Evolutionary conservation across 92 coral and sea anemone genomes (phyloP).

Genomic region (Blastomussa wellsi): DNA sequence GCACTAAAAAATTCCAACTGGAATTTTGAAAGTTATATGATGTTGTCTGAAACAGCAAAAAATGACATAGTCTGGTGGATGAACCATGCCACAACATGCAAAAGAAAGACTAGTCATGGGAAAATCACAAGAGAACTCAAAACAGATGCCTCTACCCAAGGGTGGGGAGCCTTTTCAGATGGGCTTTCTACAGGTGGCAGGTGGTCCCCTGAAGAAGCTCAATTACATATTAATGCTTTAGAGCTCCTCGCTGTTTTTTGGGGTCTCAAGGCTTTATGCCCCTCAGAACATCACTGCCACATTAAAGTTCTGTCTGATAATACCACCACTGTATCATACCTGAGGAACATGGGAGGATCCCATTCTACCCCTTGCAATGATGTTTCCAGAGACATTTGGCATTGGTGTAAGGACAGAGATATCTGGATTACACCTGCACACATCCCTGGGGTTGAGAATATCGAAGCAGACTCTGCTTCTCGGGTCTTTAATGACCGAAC

Average conservation of each 20-base stretch:
- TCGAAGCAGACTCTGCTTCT: slow-evolving; percentile 51
- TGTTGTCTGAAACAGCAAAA: slow-evolving; percentile 22
- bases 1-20: slow-evolving; percentile 31
- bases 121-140: slow-evolving; percentile 22
- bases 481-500: slow-evolving; percentile 38
- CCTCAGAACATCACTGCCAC: slow-evolving; percentile 27
- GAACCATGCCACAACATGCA: slow-evolving; percentile 15
- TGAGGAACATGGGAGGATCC: slow-evolving; percentile 45
- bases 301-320: slow-evolving; percentile 44
- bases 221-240: slow-evolving; percentile 20
- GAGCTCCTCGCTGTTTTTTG: slow-evolving; percentile 33
- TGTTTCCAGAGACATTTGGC: slow-evolving; percentile 35
- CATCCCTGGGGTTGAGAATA: slow-evolving; percentile 49
- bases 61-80: slow-evolving; percentile 32
- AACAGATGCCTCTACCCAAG: slow-evolving; percentile 35
- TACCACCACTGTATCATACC: slow-evolving; percentile 38
- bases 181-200: slow-evolving; percentile 35
- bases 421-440: slow-evolving; percentile 52
- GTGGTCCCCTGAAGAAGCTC: slow-evolving; percentile 24
- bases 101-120: slow-evolving; percentile 37
- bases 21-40: slow-evolving; percentile 21
- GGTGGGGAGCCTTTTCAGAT: slow-evolving; percentile 34
- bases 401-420: slow-evolving; percentile 39
- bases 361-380: slow-evolving; percentile 37
- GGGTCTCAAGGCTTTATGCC: slow-evolving; percentile 42